A percentile compares a stretch with the other conserved stretches of the same genome.
phyloP scores from a whole-genome alignment of 1,140 invertebrate species.

The Drosophila guanche region DNA sequence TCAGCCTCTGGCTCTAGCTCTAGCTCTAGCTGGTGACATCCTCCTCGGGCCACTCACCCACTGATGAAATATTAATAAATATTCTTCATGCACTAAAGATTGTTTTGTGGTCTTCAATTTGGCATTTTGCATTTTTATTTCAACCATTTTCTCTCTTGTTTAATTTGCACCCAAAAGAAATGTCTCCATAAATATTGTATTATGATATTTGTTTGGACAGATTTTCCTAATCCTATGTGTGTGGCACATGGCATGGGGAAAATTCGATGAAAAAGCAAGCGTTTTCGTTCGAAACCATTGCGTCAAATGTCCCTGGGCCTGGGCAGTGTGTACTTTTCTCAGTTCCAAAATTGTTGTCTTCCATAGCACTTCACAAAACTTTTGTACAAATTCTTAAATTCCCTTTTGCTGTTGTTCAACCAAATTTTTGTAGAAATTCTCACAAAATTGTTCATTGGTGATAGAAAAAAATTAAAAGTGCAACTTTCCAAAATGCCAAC shows the following conservation, averaged over 20 bases:
- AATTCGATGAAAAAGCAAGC: conserved; percentile 9
- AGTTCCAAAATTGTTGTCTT: conserved; percentile 36
- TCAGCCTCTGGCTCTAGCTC: background rate
- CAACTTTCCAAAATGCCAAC: conserved; percentile 16
- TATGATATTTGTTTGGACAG: conserved; percentile 21
- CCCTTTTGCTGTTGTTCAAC: background rate
- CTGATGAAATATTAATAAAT: conserved; percentile 74
- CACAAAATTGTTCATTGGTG: background rate
- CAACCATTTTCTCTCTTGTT: conserved; percentile 35
- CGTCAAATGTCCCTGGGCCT: too few relatives aligned
- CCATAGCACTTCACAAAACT: conserved; percentile 23
- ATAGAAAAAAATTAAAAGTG: background rate
- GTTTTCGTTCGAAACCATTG: background rate
- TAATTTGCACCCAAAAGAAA: conserved; percentile 30
- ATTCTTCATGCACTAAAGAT: conserved; percentile 27
- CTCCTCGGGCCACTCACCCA: background rate
- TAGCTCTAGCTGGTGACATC: background rate
- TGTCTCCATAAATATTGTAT: conserved; percentile 47
- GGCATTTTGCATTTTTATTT: conserved; percentile 16
- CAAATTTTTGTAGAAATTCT: background rate
- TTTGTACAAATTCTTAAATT: conserved; percentile 2
- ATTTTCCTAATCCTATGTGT: background rate
- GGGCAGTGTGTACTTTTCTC: conserved; percentile 1
- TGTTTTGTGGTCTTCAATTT: conserved; percentile 28
- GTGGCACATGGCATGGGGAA: background rate